Evolutionary conservation across 2,888 invertebrate genomes (phyloP).

Genomic region (Hoplodrina blanda): DNA sequence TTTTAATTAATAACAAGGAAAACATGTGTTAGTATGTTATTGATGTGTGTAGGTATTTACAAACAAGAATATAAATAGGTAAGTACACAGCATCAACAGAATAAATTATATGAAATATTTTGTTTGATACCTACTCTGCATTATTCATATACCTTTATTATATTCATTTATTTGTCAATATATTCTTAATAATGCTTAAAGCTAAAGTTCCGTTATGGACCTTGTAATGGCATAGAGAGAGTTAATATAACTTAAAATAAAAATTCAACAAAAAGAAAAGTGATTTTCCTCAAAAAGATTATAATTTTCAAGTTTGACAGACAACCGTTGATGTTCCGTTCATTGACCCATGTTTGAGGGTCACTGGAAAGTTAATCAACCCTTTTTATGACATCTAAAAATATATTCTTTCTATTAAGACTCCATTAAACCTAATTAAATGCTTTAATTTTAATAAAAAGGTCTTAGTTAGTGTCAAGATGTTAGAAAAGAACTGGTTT

Average conservation of each 20-base stretch:
- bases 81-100: background rate
- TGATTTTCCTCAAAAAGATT: background rate
- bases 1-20: conserved; percentile 10
- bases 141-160: too few relatives aligned
- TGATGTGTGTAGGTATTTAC: background rate
- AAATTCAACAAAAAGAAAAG: too few relatives aligned
- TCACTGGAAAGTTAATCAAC: conserved; percentile 22
- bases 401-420: background rate
- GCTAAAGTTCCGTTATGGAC: too few relatives aligned
- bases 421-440: background rate
- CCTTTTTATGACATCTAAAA: conserved; percentile 4
- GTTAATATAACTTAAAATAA: too few relatives aligned
- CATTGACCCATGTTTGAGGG: background rate
- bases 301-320: background rate
- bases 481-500: too few relatives aligned
- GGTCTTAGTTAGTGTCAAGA: background rate
- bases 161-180: too few relatives aligned
- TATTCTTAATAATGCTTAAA: too few relatives aligned
- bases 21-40: conserved; percentile 5
- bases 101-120: background rate
- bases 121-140: background rate
- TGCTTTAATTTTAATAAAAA: background rate
- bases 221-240: too few relatives aligned
- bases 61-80: conserved; percentile 5
- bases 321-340: background rate